phyloP scores from a whole-genome alignment of 1,140 invertebrate species.

The Rhagoletis pomonella region DNA sequence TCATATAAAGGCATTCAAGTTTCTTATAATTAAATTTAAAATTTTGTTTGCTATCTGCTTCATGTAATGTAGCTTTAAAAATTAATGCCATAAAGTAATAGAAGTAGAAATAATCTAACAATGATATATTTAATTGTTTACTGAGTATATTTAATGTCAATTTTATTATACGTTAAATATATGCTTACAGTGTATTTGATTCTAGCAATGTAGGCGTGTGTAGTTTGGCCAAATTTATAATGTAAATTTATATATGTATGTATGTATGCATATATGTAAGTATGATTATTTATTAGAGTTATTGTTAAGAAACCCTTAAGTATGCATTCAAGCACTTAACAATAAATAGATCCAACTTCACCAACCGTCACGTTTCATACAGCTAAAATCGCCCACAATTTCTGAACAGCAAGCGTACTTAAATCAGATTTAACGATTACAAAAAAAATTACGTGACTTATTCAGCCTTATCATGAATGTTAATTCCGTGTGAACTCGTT shows the following conservation, averaged over 20 bases:
- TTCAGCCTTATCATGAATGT: too few species aligned
- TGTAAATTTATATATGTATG: neutral
- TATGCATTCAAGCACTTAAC: conserved; percentile 35
- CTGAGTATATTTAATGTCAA: neutral
- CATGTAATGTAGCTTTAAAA: neutral
- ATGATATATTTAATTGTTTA: neutral
- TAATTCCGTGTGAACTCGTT: too few species aligned
- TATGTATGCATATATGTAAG: neutral
- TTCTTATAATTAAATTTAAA: neutral
- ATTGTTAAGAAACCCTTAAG: neutral
- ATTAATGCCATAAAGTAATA: neutral
- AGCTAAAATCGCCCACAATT: neutral
- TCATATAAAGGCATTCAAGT: neutral
- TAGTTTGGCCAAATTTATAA: conserved; percentile 41
- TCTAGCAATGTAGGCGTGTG: conserved; percentile 20
- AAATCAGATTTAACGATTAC: neutral
- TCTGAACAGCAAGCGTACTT: conserved; percentile 29
- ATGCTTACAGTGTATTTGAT: neutral
- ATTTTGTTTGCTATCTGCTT: neutral
- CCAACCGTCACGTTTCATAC: neutral
- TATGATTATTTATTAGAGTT: neutral
- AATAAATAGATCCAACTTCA: neutral
- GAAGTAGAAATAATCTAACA: neutral
- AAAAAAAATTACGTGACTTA: too few species aligned
- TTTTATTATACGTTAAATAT: neutral